Percentiles rank a stretch among this genome's conserved stretches.
phyloP scores from a whole-genome alignment of 2,888 invertebrate genomes.

The Ceratothoa steindachneri region DNA sequence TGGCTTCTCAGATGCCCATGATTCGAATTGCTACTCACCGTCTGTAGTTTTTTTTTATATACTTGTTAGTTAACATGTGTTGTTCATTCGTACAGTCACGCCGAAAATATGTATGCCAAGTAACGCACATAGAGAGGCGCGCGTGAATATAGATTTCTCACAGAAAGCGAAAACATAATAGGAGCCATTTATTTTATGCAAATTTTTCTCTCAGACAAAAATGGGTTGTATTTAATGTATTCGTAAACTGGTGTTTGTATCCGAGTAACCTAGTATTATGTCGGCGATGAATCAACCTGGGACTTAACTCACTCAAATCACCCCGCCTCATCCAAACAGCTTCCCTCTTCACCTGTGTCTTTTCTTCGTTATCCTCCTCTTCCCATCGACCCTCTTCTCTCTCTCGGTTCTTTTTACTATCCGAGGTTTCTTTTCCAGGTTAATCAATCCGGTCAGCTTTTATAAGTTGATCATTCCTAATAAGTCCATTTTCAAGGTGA shows the following conservation, averaged over 20 bases:
- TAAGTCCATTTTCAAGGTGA: too few species aligned
- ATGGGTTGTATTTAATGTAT: constrained; percentile 2
- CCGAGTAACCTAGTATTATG: not conserved
- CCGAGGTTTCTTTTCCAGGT: not conserved
- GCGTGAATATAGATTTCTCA: not conserved
- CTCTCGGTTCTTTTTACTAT: not conserved
- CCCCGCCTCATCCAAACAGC: not conserved
- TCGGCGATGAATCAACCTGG: not conserved
- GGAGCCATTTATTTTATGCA: not conserved
- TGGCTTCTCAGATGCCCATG: too few species aligned
- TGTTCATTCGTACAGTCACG: too few species aligned
- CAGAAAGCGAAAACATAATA: not conserved
- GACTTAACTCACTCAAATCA: not conserved
- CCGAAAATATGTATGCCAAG: too few species aligned
- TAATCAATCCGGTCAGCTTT: too few species aligned
- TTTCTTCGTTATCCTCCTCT: too few species aligned
- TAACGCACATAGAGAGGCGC: too few species aligned
- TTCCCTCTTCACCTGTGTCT: not conserved
- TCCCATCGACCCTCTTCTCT: not conserved
- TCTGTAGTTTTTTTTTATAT: too few species aligned
- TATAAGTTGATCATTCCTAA: too few species aligned
- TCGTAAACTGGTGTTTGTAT: not conserved
- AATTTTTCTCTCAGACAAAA: not conserved
- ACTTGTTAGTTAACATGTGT: too few species aligned
- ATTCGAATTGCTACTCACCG: too few species aligned